Conservation (phyloP, 2,888 invertebrate genomes). For the Sphecodes monilicornis region DNA sequence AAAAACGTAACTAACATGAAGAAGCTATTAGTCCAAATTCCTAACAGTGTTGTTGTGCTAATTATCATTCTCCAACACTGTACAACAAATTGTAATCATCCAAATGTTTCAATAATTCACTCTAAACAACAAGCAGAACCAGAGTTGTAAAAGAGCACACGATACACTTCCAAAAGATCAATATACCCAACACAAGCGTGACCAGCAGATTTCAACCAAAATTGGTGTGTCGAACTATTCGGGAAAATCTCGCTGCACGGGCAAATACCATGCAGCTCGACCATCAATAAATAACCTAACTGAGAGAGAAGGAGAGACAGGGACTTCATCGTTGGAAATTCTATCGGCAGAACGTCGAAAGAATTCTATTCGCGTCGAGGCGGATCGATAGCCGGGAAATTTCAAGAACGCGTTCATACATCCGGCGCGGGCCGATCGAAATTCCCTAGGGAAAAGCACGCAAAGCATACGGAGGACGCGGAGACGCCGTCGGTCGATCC, state of each 20-base stretch:
- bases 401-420: conserved; percentile 19
- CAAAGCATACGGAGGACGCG: conserved; percentile 1
- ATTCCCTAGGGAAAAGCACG: conserved; percentile 31
- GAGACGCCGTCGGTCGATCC: not conserved
- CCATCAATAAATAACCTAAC: not conserved
- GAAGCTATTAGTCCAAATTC: too few species aligned
- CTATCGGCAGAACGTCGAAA: not conserved
- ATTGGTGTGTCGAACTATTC: not conserved
- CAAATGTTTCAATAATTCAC: not conserved
- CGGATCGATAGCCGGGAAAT: not conserved
- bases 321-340: not conserved
- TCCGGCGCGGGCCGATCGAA: conserved; percentile 19
- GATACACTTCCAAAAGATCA: not conserved
- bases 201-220: not conserved
- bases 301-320: not conserved
- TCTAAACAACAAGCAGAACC: not conserved
- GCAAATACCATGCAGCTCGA: not conserved
- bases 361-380: conserved; percentile 1
- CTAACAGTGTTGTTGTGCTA: not conserved
- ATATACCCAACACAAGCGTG: not conserved
- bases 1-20: too few species aligned
- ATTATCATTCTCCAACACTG: not conserved
- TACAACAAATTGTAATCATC: too few species aligned
- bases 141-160: not conserved
- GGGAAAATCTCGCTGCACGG: not conserved